These are phyloP conservation scores for Thymallus thymallus DNA, from an alignment of 2,113 vertebrate species.

Conservation along the genomic window DNA sequence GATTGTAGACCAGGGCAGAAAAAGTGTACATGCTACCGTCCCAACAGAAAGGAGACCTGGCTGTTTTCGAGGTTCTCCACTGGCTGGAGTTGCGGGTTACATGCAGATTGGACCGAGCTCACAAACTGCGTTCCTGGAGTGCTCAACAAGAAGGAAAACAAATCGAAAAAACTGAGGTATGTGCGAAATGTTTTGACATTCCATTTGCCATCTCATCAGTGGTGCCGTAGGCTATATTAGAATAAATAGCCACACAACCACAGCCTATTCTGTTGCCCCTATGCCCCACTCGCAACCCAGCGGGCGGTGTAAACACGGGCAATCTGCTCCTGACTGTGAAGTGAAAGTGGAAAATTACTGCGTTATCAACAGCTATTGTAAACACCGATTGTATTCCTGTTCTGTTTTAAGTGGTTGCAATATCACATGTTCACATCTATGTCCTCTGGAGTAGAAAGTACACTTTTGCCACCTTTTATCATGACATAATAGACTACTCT, in stretches of 20 bases:
- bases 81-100: slow-evolving; percentile 98
- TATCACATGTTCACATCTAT: neutral
- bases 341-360: slow-evolving; percentile 17
- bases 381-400: slow-evolving; percentile 10
- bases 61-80: slow-evolving; percentile 98
- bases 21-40: slow-evolving; percentile 98
- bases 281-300: neutral
- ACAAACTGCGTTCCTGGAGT: slow-evolving; percentile 96
- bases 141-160: slow-evolving; percentile 90
- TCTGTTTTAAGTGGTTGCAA: slow-evolving; percentile 13
- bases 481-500: too few relatives aligned
- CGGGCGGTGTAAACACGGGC: slow-evolving; percentile 19
- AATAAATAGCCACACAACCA: neutral
- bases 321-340: neutral
- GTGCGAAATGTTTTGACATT: slow-evolving; percentile 28
- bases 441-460: neutral
- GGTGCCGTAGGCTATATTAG: too few relatives aligned
- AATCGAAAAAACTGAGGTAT: slow-evolving; percentile 83
- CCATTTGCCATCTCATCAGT: too few relatives aligned
- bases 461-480: neutral
- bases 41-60: slow-evolving; percentile 96
- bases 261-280: neutral
- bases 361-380: slow-evolving; percentile 20
- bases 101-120: slow-evolving; percentile 99
- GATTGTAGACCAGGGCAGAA: slow-evolving; percentile 98